Base-by-base conservation (phyloP, 2,888 invertebrate genomes). In the Hololepta plana region DNA sequence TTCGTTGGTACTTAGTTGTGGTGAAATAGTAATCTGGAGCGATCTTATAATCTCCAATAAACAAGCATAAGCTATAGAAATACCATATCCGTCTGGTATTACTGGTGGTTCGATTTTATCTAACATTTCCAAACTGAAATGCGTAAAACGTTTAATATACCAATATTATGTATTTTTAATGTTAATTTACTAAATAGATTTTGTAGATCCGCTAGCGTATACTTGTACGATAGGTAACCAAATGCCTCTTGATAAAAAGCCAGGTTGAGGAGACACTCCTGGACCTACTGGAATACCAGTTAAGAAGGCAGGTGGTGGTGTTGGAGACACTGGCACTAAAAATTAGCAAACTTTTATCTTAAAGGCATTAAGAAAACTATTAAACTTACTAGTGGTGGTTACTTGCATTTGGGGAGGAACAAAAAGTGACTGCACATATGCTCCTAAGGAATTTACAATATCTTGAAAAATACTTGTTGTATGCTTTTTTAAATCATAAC, bases 21-120 rank as follows among this genome's bases (percentile, higher is more conserved):
- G 59, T 21, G 70, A 66, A 43, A 80, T 72, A 12, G 72, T 75
- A 41, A 74, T 64, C 17, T 77, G 74, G 38, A 82, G 71, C 5
- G 84, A 90, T 4, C 85, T 67, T 26, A 93, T 84, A 36, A 88
- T 76, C 52, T 95, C 95, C 48, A 93, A 62, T 21, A 96, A 63
- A 49, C 90, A 87, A 3, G 87, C 82, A 55, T 91, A 95, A 0
- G 93, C 90, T 20, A 96, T 72, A 0, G 95, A 93, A 32, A 98
- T 80, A 3, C 93, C 91, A 56, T 96, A 98, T 1, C 96, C 95
- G 36, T 96, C 93, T n/a, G 87, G 85, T 37, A 96, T 81, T 7
- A 67, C 55, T 0, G 93, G 93, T 4, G 95, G 85, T 43, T 98
- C 96, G 10, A 79, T 68, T 49, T 93, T 88, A 46, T 98, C 98